Evolutionary conservation across 2,888 invertebrate species (phyloP).

Genomic region (Dione vanillae): DNA sequence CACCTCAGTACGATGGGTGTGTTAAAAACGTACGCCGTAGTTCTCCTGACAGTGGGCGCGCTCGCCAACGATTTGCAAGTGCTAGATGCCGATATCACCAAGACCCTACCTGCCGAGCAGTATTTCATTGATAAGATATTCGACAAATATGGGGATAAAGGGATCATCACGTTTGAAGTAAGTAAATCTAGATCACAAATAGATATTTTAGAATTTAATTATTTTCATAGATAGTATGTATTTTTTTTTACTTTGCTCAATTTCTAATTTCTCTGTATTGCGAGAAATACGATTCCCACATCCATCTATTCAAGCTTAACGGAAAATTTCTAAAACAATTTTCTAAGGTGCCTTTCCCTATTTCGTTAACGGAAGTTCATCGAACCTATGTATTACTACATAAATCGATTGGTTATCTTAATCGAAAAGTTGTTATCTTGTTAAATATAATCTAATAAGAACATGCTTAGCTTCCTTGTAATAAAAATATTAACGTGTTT

Average conservation of each 20-base stretch:
- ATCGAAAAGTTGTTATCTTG: conserved; percentile 65
- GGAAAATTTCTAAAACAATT: conserved; percentile 56
- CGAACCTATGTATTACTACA: conserved; percentile 65
- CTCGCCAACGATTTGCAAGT: conserved; percentile 45
- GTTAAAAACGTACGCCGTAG: conserved; percentile 68
- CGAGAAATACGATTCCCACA: conserved; percentile 41
- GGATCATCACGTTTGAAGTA: conserved; percentile 84
- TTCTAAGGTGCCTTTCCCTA: conserved; percentile 67
- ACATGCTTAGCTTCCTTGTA: conserved; percentile 34
- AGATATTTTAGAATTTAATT: neutral
- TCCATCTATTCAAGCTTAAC: conserved; percentile 49
- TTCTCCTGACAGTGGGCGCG: conserved; percentile 61
- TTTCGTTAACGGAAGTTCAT: conserved; percentile 77
- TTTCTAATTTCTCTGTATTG: conserved; percentile 34
- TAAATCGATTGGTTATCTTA: conserved; percentile 67
- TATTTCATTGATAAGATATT: conserved; percentile 83
- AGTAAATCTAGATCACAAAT: conserved; percentile 47
- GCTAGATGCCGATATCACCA: conserved; percentile 53
- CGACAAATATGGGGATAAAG: conserved; percentile 83
- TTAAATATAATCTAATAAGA: conserved; percentile 54
- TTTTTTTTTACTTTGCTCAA: neutral
- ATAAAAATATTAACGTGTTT: conserved; percentile 27
- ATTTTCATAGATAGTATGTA: neutral
- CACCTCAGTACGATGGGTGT: conserved; percentile 73
- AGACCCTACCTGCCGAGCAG: conserved; percentile 69